Evolutionary conservation across 2,797 vertebrate genomes (phyloP).

Genomic region (Merluccius polli): DNA sequence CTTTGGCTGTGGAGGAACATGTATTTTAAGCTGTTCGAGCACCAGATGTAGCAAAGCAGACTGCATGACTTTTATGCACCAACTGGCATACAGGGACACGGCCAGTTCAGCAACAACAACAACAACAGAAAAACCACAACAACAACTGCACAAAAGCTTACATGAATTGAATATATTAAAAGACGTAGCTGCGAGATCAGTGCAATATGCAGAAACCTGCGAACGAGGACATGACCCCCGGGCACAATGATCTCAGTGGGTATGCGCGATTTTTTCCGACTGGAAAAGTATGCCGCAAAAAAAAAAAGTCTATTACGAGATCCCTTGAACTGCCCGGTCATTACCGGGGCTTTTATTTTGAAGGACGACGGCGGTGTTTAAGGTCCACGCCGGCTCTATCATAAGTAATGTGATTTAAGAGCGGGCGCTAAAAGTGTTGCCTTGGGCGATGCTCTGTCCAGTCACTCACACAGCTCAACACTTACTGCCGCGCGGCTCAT

Average conservation of each 20-base stretch:
- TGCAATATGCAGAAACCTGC: neutral
- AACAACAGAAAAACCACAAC: neutral
- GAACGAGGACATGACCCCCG: neutral
- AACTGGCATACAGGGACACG: neutral
- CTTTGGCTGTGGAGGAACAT: neutral
- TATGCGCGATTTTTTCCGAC: neutral
- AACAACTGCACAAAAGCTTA: neutral
- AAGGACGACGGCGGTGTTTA: neutral
- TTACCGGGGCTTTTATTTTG: neutral
- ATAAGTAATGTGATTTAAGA: conserved; percentile 14
- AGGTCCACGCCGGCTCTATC: neutral
- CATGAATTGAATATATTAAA: neutral
- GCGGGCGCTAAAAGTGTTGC: neutral
- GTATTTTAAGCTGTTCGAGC: neutral
- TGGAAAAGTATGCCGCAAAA: neutral
- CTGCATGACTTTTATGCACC: neutral
- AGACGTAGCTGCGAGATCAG: neutral
- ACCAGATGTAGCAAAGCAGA: neutral
- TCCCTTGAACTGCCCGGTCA: neutral
- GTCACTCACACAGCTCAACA: neutral
- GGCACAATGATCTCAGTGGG: too few relatives aligned
- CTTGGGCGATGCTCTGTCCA: neutral
- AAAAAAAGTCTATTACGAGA: neutral
- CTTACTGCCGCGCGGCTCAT: neutral
- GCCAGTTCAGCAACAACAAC: neutral